Base-by-base conservation (phyloP, 2,888 invertebrate genomes). In the Cartodere bifasciata region DNA sequence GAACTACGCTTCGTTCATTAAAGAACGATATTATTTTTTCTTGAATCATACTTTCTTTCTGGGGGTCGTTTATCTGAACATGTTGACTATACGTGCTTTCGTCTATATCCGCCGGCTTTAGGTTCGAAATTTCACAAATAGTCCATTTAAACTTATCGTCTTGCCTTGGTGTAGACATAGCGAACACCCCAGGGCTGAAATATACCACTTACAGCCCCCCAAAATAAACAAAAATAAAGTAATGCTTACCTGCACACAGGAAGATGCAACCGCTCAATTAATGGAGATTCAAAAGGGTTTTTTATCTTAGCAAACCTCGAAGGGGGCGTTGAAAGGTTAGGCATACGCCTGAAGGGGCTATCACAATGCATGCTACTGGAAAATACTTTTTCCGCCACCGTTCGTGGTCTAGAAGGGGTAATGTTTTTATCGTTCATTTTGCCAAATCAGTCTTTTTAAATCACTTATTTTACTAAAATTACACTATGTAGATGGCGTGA, bases 41-140 rank as follows among this genome's bases (percentile, higher is more conserved):
- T 52, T 78, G 78, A 3, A 74, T 74, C 27, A 69, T 63, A 31
- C 63, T 64, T 49, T 80, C 79, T 11, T 71, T 51, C 16, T 65
- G 67, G 5, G 75, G 71, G 51, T 80, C 79, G 12, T 69, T 73
- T 11, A 70, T 66, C 1, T 66, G 62, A 1, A 72, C 70, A 45
- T 70, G 69, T 45, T 75, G 74, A 42, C 73, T 70, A 30, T 67
- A 60, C 29, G 72, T 70, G 29, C 64, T 55, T 43, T 68, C 76
- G 38, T 77, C 76, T 34, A 81, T 78, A 41, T 74, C 72, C 2
- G 71, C 74, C 13, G 80, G 80, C 28, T 70, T 66, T 34, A 80
- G 57, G n/a, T 59, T 62, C 31, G 77, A 76, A 6, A 75, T 63
- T 48, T 79, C 76, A 36, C 80, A 78, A 36, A 80, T 76, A 27